Percentiles rank a stretch among this genome's conserved stretches.
phyloP scores from a whole-genome alignment of 64 coral and sea anemone species.

The Montipora sp. region DNA sequence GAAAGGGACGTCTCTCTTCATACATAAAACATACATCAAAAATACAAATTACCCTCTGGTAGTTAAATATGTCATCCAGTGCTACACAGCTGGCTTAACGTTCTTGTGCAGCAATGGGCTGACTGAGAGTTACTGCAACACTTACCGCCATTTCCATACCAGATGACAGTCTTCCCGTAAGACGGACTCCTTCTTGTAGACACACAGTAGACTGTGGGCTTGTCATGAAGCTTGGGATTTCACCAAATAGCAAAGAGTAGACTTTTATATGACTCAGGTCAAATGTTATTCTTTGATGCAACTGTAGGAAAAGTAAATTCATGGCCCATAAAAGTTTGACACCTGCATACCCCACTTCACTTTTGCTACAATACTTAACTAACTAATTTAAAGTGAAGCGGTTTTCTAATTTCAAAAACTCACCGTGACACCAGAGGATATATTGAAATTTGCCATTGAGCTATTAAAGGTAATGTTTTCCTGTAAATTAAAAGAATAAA shows the following conservation, averaged over 20 bases:
- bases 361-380: no score
- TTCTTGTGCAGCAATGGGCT: no score
- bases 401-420: neutral
- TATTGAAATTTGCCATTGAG: conserved; percentile 17
- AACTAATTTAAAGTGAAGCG: no score
- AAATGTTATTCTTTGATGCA: conserved; percentile 40
- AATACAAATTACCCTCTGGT: no score
- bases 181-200: neutral
- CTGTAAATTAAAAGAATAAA: neutral
- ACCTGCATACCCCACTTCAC: no score
- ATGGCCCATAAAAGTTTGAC: no score
- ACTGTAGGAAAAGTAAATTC: neutral
- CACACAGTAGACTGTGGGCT: neutral
- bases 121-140: neutral
- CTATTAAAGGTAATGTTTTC: conserved; percentile 42
- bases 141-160: conserved; percentile 60
- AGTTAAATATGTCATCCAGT: no score
- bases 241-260: conserved; percentile 47
- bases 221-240: conserved; percentile 17
- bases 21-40: no score
- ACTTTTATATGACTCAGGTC: conserved; percentile 52
- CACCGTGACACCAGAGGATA: conserved; percentile 7
- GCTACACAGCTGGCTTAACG: no score
- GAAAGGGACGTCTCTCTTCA: no score
- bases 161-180: neutral